Evolutionary conservation across 1,140 invertebrate genomes (phyloP), one percentile per base, ranked within the genome.

Genomic region (Hirudo medicinalis): DNA sequence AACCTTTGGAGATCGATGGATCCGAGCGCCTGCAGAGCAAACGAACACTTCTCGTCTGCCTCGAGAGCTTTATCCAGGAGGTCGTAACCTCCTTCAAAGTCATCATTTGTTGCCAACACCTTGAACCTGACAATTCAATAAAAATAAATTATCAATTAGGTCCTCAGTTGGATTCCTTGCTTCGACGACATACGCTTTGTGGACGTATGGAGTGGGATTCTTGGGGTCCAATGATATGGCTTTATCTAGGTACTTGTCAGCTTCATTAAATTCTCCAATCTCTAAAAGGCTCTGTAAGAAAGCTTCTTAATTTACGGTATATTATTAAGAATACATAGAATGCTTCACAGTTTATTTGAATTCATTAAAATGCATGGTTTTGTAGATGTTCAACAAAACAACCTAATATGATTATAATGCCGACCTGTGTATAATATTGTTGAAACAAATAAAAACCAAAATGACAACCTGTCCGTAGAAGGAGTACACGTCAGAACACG

Each of bases 1-100:
- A 84, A 91, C 90, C 89, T 88, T 84, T 95, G 92, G 74, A 94
- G 89, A 87, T 94, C 90, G 74, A 97, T 89, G 2, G 91, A 93
- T 73, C 90, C 93, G 67, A 96, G 83, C 36, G 92, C 94, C 84
- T 97, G 93, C 82, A 92, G 95, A 19, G 90, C 93, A 85, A 94
- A 90, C 83, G 92, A 89, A 85, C 92, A 95, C 81, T 90, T 91
- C 32, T 89, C 86, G 84, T 97, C 94, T 73, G 92, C 83, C 78
- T 90, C 86, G 72, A 96, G 87, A 4, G 91, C 91, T 82, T 89
- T 87, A 55, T 89, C 87, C 49, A 96, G 89, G 49, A 89, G 84
- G 72, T 87, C 83, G 0, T 91, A 84, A 43, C 90, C 89, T 77
- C 88, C 87, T n/a, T 90, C 87, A 66, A 92, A 84, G 80, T 94